Evolutionary conservation across 2,113 vertebrate genomes (phyloP).

Genomic region (Zapus hudsonius): DNA sequence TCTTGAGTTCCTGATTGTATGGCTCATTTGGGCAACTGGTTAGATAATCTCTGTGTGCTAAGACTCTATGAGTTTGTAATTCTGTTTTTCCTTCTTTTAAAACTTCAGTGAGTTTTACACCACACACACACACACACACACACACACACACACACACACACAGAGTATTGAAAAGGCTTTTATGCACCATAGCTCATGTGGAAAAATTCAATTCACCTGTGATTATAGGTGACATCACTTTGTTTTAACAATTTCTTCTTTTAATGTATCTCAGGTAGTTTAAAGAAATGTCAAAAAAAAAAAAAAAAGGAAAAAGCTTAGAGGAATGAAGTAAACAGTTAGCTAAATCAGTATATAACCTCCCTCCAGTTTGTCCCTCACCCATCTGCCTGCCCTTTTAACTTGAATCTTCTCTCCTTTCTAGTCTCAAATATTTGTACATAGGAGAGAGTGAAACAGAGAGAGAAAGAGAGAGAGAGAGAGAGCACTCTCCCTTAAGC

Average conservation of each 20-base stretch:
- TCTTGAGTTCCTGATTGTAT: not conserved
- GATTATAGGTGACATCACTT: slow-evolving; percentile 68
- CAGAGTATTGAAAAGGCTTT: slow-evolving; percentile 53
- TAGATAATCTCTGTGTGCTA: slow-evolving; percentile 34
- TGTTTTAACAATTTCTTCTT: slow-evolving; percentile 78
- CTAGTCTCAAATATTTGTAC: slow-evolving; percentile 70
- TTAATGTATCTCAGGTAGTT: slow-evolving; percentile 70
- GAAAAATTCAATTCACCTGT: slow-evolving; percentile 78
- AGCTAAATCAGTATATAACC: slow-evolving; percentile 25
- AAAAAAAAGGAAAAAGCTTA: slow-evolving; percentile 38
- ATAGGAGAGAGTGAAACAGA: not conserved
- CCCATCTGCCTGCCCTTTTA: not conserved
- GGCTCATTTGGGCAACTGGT: not conserved
- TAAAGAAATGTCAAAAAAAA: slow-evolving; percentile 59
- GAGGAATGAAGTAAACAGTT: slow-evolving; percentile 67
- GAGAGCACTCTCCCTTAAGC: slow-evolving; percentile 61
- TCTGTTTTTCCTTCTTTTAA: slow-evolving; percentile 42
- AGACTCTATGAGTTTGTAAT: slow-evolving; percentile 1
- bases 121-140: not conserved
- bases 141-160: not conserved
- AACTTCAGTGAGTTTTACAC: slow-evolving; percentile 1
- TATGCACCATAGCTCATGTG: slow-evolving; percentile 41
- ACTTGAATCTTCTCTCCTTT: slow-evolving; percentile 52
- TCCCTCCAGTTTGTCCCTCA: not conserved
- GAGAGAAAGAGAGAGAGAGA: not conserved